Conservation (phyloP, 2,113 vertebrate genomes). For the Callaeas wilsoni region DNA sequence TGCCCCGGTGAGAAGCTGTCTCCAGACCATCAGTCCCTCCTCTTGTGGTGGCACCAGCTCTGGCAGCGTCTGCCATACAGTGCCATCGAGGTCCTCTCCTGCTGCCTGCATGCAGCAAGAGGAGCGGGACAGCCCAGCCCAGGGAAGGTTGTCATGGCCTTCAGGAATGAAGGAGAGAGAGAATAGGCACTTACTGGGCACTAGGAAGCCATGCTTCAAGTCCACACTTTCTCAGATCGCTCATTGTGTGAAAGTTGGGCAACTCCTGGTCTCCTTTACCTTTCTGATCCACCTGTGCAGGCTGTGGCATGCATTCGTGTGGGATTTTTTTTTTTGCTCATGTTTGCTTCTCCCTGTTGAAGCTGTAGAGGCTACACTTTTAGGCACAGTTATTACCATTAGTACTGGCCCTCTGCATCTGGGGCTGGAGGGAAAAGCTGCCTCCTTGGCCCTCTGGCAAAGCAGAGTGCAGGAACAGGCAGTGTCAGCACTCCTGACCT, state of each 20-base stretch:
- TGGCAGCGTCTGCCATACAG: fast-evolving
- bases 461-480: background rate
- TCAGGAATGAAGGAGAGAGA: too few relatives aligned
- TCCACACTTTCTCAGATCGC: fast-evolving
- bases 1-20: background rate
- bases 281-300: background rate
- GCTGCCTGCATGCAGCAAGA: fast-evolving
- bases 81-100: fast-evolving
- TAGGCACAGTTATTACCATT: background rate
- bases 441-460: background rate
- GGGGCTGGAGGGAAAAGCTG: background rate
- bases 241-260: fast-evolving
- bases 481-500: background rate
- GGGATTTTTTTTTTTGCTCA: fast-evolving
- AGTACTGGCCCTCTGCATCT: background rate
- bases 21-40: background rate
- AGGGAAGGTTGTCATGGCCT: fast-evolving
- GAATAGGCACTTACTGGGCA: fast-evolving
- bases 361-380: background rate
- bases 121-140: background rate
- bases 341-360: background rate
- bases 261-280: fast-evolving
- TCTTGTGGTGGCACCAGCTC: fast-evolving
- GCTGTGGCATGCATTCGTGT: fast-evolving
- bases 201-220: background rate